Percentiles rank a stretch among this genome's conserved stretches.
Evolutionary conservation across 2,797 vertebrate species (phyloP).

Genomic region (Vireo griseus): DNA sequence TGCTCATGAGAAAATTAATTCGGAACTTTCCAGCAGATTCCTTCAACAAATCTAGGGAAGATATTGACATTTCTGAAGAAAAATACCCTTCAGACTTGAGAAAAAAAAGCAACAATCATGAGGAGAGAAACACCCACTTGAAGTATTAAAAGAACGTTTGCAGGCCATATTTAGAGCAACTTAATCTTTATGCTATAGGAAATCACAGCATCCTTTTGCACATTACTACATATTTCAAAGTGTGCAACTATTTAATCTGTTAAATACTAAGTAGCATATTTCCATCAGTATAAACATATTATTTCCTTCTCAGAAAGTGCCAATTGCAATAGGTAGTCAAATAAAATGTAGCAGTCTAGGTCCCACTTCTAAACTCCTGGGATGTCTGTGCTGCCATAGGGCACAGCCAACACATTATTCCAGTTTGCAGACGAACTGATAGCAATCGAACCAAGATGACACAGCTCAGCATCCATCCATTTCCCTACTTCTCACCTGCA

Average conservation of each 20-base stretch:
- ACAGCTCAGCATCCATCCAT: not conserved
- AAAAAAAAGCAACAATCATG: not conserved
- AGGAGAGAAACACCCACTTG: not conserved
- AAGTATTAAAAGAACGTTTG: not conserved
- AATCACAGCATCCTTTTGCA: not conserved
- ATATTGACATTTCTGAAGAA: not conserved
- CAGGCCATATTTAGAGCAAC: not conserved
- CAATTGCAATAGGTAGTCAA: not conserved
- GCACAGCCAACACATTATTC: not conserved
- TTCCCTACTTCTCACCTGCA: not conserved
- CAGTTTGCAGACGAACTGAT: not conserved
- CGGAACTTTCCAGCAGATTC: not conserved
- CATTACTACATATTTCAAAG: not conserved
- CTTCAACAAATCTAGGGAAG: not conserved
- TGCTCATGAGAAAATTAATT: not conserved
- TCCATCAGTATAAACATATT: not conserved
- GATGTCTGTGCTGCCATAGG: rapidly evolving
- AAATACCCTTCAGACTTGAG: not conserved
- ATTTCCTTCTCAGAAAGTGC: not conserved
- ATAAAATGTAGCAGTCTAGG: not conserved
- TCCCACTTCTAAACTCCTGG: not conserved
- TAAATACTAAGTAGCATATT: not conserved
- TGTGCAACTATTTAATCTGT: not conserved
- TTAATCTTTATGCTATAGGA: not conserved
- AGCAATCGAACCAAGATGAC: not conserved